Percentiles rank a stretch among this genome's conserved stretches.
phyloP scores from a whole-genome alignment of 1,140 invertebrate species.

The Drosophila kikkawai region DNA sequence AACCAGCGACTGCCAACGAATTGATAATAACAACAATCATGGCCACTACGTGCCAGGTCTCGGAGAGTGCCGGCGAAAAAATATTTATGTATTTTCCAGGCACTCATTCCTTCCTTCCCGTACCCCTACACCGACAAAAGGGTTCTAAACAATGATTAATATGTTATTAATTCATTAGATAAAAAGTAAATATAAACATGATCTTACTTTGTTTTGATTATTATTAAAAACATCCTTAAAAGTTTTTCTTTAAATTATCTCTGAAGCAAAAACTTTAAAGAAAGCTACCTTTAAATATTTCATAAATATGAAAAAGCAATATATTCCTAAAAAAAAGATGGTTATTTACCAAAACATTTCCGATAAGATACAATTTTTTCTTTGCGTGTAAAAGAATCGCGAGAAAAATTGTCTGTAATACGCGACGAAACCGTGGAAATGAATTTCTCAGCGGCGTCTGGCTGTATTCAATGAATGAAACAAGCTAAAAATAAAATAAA shows the following conservation, averaged over 20 bases:
- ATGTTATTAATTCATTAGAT: background rate
- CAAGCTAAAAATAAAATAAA: constrained; percentile 51
- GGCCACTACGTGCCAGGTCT: constrained; percentile 41
- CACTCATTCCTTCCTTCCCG: constrained; percentile 9
- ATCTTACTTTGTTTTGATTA: too few relatives aligned
- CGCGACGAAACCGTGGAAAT: constrained; percentile 35
- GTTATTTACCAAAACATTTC: background rate
- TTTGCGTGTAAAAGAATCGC: constrained; percentile 5
- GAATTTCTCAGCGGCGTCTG: constrained; percentile 31
- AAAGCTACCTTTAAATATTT: background rate
- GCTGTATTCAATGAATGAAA: constrained; percentile 51
- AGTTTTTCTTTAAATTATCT: too few relatives aligned
- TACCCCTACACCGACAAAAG: constrained; percentile 5
- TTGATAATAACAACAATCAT: constrained; percentile 47
- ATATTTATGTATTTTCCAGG: constrained; percentile 41
- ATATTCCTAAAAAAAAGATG: background rate
- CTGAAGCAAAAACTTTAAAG: background rate
- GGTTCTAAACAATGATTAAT: background rate
- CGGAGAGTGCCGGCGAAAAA: constrained; percentile 25
- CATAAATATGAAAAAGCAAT: background rate
- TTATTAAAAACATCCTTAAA: background rate
- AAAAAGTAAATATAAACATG: background rate
- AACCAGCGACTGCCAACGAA: constrained; percentile 19
- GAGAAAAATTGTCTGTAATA: constrained; percentile 38
- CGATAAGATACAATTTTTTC: background rate